phyloP scores from a whole-genome alignment of 2,113 vertebrate species.

The Ophiodon elongatus region DNA sequence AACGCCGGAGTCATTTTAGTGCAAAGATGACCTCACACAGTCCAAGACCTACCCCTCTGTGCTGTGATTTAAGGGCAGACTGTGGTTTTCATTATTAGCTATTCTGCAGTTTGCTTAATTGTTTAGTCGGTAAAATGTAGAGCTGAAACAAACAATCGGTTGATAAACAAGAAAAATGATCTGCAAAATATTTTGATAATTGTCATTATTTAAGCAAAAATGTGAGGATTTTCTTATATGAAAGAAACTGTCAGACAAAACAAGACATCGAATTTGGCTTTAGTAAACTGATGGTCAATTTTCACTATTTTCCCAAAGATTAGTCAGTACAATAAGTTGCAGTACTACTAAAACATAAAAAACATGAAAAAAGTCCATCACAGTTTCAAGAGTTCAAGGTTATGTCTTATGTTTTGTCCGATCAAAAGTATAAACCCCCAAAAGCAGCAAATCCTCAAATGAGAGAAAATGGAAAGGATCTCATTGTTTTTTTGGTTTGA shows the following conservation, averaged over 20 bases:
- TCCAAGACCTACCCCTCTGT: background rate
- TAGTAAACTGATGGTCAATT: background rate
- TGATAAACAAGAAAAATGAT: background rate
- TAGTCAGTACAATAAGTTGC: background rate
- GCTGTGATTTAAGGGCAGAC: background rate
- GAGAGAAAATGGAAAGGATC: background rate
- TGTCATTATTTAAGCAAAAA: background rate
- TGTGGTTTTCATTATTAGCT: background rate
- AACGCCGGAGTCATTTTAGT: constrained; percentile 15
- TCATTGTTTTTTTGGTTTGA: background rate
- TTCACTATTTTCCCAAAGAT: background rate
- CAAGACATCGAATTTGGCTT: background rate
- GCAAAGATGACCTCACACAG: background rate
- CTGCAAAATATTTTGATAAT: background rate
- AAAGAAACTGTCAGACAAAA: background rate
- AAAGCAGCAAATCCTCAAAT: background rate
- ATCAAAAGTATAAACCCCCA: background rate
- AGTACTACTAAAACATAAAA: background rate
- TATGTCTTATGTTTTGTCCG: background rate
- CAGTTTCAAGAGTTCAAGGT: background rate
- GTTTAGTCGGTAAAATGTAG: background rate
- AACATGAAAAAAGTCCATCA: background rate
- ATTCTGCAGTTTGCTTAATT: background rate
- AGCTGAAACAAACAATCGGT: background rate
- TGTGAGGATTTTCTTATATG: background rate